phyloP scores from a whole-genome alignment of 2,888 invertebrate species.

The Antheraea assamensis region DNA sequence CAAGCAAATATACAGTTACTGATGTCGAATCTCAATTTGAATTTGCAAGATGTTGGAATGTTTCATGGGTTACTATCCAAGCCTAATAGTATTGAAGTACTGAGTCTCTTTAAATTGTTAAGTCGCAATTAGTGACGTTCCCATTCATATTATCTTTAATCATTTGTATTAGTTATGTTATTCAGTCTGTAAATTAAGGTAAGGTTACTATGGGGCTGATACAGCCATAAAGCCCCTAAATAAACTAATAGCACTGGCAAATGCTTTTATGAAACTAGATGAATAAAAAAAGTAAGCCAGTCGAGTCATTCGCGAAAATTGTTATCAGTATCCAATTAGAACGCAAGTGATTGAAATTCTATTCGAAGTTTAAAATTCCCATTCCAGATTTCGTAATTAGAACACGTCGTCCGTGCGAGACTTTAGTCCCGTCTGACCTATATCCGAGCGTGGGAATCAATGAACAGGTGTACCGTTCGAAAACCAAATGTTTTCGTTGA shows the following conservation, averaged over 20 bases:
- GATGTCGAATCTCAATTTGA: too few species aligned
- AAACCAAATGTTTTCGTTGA: constrained; percentile 63
- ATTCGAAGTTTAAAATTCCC: neutral
- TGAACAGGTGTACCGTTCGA: constrained; percentile 68
- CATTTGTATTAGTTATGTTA: too few species aligned
- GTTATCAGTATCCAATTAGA: neutral
- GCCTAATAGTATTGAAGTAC: too few species aligned
- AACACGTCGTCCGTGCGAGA: constrained; percentile 48
- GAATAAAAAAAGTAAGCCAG: neutral
- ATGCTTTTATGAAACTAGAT: neutral
- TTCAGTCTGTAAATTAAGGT: too few species aligned
- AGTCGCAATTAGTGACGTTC: too few species aligned
- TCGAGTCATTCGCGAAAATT: neutral
- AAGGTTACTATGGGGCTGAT: too few species aligned
- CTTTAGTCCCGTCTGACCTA: constrained; percentile 33
- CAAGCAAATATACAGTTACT: too few species aligned
- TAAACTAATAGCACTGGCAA: neutral
- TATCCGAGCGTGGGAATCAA: constrained; percentile 62
- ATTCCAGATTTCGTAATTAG: constrained; percentile 50
- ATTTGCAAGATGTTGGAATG: too few species aligned
- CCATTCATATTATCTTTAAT: too few species aligned
- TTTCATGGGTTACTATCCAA: too few species aligned
- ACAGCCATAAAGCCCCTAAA: too few species aligned
- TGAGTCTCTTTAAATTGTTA: too few species aligned
- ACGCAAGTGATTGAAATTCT: neutral